Percentiles rank a stretch among this genome's conserved stretches.
Conservation (phyloP, 2,888 invertebrate genomes). For the Heteromyza rotundicornis region DNA sequence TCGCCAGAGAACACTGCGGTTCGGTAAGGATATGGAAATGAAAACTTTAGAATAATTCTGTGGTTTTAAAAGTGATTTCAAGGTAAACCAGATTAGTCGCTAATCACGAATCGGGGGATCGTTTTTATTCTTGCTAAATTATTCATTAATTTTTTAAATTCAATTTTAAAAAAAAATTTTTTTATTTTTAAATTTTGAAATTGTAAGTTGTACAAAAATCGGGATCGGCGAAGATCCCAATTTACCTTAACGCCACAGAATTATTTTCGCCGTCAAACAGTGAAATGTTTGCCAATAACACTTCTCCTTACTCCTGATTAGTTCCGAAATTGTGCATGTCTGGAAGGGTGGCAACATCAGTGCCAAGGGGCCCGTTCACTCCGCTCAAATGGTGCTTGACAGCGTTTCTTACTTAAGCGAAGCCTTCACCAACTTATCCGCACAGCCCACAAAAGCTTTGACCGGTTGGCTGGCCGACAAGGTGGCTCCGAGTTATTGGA, state of each 20-base stretch:
- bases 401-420: constrained; percentile 70
- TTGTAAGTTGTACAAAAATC: too few species aligned
- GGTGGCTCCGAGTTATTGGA: constrained; percentile 79
- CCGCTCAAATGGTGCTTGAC: constrained; percentile 72
- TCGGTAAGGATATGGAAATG: too few species aligned
- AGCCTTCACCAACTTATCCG: constrained; percentile 70
- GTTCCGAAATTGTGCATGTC: constrained; percentile 72
- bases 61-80: too few species aligned
- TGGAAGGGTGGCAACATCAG: constrained; percentile 69
- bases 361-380: constrained; percentile 64
- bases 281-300: not conserved
- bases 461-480: constrained; percentile 77
- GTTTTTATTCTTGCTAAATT: too few species aligned
- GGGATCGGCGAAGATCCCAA: too few species aligned
- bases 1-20: constrained; percentile 74
- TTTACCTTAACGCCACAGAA: too few species aligned
- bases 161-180: not conserved
- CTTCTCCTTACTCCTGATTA: constrained; percentile 23
- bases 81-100: too few species aligned
- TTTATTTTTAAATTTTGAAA: constrained; percentile 9
- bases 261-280: not conserved
- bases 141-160: too few species aligned
- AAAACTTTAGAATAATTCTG: too few species aligned
- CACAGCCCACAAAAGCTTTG: constrained; percentile 74
- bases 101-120: too few species aligned